phyloP scores from a whole-genome alignment of 2,113 vertebrate genomes.

The Azemiops feae region DNA sequence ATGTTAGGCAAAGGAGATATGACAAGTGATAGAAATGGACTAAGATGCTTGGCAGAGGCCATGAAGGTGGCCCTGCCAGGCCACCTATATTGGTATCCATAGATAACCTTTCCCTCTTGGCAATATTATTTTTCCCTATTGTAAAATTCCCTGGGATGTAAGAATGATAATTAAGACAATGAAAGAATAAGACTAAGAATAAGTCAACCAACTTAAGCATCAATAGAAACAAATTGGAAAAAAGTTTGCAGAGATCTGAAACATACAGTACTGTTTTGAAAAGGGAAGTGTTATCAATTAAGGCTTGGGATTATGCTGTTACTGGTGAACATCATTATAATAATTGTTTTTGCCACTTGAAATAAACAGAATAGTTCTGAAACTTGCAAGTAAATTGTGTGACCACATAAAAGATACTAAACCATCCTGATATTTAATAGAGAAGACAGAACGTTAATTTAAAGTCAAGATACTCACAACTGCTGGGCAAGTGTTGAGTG shows the following conservation, averaged over 20 bases:
- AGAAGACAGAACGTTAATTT: constrained; percentile 60
- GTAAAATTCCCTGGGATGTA: background rate
- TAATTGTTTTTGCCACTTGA: constrained; percentile 18
- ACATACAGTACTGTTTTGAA: constrained; percentile 26
- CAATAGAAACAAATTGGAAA: constrained; percentile 40
- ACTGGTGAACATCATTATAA: background rate
- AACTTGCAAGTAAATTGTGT: background rate
- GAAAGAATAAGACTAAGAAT: background rate
- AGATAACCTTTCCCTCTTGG: background rate
- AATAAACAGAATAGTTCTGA: constrained; percentile 18
- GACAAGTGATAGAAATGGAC: background rate
- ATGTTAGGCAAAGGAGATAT: background rate
- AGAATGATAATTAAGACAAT: background rate
- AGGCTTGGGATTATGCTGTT: background rate
- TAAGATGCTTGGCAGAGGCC: background rate
- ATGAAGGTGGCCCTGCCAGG: background rate
- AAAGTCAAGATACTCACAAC: constrained; percentile 25
- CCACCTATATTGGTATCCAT: background rate
- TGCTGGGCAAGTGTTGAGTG: constrained; percentile 51
- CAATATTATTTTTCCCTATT: background rate
- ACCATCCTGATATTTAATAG: constrained; percentile 60
- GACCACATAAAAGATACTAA: background rate
- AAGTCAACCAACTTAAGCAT: constrained; percentile 46
- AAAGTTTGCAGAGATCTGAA: constrained; percentile 45
- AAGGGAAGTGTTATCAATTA: background rate